Base-by-base conservation (phyloP, 2,113 vertebrate genomes). In the Myotis yumanensis region DNA sequence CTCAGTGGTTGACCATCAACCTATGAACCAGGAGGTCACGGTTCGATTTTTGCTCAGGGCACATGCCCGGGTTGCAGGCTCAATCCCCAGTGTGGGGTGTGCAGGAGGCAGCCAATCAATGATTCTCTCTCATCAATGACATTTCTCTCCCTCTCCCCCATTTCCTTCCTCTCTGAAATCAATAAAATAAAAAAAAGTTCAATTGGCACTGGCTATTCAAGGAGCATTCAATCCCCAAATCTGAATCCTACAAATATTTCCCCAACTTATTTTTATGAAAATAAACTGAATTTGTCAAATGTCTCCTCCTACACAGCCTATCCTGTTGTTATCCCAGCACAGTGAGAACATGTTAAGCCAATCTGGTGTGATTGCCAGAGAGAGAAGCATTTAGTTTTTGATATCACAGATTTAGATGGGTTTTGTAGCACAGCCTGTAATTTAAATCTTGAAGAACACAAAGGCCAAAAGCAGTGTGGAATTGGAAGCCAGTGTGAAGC, bases 221-320 rank as follows among this genome's bases (percentile, higher is more conserved):
- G 91, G 59, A 81, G 14, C 52, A 69, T 71, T 93, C 91, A 95
- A n/a, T 28, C 54, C 51, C 76, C 81, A 94, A 96, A 89, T 82
- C 75, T 46, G 54, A 97, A 91, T 66, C 32, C 59, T 86, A 91
- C 68, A 94, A 86, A 88, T 54, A 96, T 88, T 88, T 86, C 37
- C 25, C 43, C 40, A 80, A 71, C 22, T 86, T 69, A 87, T 93
- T 77, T 93, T 87, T 94, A 71, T 72, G 82, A 93, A 96, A 96
- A 37, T 43, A 59, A 83, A 22, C 0, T 1, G 76, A 82, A 87
- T 69, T 86, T 94, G 71, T 84, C 80, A 93, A 68, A 95, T 40
- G 16, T 51, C 54, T 77, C 83, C 68, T 84, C 88, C 68, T 82
- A 87, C 59, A 46, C 46, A 23, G 46, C 14, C 25, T 81, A 35